phyloP scores from a whole-genome alignment of 2,113 vertebrate genomes.

The Bungarus multicinctus region DNA sequence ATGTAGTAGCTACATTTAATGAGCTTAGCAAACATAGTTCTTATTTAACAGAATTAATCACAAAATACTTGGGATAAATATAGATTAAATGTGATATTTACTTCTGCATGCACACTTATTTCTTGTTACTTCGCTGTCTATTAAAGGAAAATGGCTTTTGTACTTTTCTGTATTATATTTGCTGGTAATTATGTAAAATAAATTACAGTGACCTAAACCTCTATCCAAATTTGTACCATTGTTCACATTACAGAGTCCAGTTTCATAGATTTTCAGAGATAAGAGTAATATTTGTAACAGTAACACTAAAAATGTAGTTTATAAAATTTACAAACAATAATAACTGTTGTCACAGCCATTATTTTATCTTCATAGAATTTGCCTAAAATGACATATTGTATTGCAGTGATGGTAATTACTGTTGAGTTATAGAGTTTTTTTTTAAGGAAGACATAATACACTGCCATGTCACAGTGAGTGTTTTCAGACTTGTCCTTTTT shows the following conservation, averaged over 20 bases:
- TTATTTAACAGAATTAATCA: neutral
- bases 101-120: neutral
- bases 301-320: neutral
- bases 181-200: neutral
- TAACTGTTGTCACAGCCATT: neutral
- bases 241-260: neutral
- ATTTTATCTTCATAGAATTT: neutral
- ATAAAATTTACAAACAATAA: neutral
- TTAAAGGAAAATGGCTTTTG: neutral
- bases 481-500: neutral
- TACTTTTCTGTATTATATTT: neutral
- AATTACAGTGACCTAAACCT: neutral
- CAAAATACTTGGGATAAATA: neutral
- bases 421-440: neutral
- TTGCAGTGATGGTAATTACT: neutral
- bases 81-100: neutral
- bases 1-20: constrained; percentile 1
- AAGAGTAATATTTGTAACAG: neutral
- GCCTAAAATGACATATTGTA: neutral
- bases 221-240: neutral
- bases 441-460: neutral
- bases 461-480: neutral
- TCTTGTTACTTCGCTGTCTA: neutral
- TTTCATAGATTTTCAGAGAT: neutral
- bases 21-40: neutral